Percentiles rank a stretch among this genome's conserved stretches.
Evolutionary conservation across 2,888 invertebrate genomes (phyloP).

Genomic region (Mesorhabditis spiculigera): DNA sequence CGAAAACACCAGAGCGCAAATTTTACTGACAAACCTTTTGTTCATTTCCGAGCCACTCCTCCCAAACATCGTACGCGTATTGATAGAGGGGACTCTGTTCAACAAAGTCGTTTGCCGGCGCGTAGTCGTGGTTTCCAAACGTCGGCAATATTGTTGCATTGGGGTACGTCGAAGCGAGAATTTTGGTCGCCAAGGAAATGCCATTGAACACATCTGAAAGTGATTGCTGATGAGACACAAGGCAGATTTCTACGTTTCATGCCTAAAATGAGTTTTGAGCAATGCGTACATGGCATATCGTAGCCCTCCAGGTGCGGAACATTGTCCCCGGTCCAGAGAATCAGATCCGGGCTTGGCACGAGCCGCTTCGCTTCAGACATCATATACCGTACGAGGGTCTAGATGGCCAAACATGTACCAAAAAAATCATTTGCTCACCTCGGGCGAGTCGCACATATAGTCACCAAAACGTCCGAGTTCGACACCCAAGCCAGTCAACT

Average conservation of each 20-base stretch:
- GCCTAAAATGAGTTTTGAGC: no score
- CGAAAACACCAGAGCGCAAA: no score
- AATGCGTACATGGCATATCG: conserved; percentile 34
- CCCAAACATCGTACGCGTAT: conserved; percentile 39
- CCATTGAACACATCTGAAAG: conserved; percentile 35
- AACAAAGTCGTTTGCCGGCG: conserved; percentile 46
- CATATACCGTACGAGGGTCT: conserved; percentile 44
- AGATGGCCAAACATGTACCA: conserved; percentile 8
- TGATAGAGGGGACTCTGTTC: conserved; percentile 28
- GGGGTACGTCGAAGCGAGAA: conserved; percentile 27
- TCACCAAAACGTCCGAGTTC: conserved; percentile 48
- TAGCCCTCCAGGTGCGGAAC: conserved; percentile 51
- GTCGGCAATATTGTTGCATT: conserved; percentile 41
- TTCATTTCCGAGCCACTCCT: conserved; percentile 33
- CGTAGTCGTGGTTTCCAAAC: conserved; percentile 54
- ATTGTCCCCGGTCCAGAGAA: conserved; percentile 57
- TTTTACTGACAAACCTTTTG: conserved; percentile 23
- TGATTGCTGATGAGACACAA: background rate
- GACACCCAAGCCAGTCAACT: background rate
- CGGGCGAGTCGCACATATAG: conserved; percentile 54
- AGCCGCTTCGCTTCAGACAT: conserved; percentile 34
- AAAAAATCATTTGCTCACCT: conserved; percentile 21
- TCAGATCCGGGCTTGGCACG: conserved; percentile 42
- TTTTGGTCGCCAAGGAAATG: conserved; percentile 21
- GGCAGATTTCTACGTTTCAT: no score